These are phyloP conservation scores for Enteromius thamalakanensis DNA, from an alignment of 2,797 vertebrate species.

Conservation along the genomic window DNA sequence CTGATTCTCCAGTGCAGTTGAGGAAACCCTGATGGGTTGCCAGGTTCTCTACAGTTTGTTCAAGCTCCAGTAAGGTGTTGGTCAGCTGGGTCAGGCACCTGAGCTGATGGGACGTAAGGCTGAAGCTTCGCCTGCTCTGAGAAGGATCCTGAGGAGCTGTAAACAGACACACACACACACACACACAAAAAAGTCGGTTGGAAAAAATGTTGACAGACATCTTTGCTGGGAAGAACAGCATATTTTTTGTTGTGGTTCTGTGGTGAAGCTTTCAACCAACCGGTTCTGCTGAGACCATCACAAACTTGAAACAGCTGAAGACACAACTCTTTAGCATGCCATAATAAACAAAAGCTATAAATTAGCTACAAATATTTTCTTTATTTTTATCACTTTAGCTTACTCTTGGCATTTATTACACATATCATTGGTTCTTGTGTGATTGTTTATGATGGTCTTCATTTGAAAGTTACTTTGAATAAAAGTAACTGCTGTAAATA, in stretches of 20 bases:
- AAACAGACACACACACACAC: not conserved
- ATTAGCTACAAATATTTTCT: not conserved
- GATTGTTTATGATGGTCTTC: not conserved
- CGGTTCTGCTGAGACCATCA: not conserved
- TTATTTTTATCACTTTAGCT: not conserved
- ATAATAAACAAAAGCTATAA: not conserved
- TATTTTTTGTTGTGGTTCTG: not conserved
- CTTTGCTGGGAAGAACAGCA: not conserved
- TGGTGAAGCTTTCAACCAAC: not conserved
- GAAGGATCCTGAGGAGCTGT: conserved; percentile 69
- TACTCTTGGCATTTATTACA: not conserved
- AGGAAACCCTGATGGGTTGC: conserved; percentile 78
- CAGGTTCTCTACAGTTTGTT: conserved; percentile 82
- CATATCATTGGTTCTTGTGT: not conserved
- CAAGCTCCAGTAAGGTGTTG: conserved; percentile 83
- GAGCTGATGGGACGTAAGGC: conserved; percentile 86
- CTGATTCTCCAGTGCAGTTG: conserved; percentile 73
- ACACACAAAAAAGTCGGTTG: not conserved
- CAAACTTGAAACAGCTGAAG: not conserved
- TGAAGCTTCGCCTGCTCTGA: conserved; percentile 77
- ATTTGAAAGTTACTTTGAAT: not conserved
- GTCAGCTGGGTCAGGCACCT: conserved; percentile 83
- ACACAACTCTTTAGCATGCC: not conserved
- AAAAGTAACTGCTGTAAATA: not conserved
- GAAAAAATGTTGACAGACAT: not conserved